Base-by-base conservation (phyloP, 1,140 invertebrate species). In the Magallana ariakensis region DNA sequence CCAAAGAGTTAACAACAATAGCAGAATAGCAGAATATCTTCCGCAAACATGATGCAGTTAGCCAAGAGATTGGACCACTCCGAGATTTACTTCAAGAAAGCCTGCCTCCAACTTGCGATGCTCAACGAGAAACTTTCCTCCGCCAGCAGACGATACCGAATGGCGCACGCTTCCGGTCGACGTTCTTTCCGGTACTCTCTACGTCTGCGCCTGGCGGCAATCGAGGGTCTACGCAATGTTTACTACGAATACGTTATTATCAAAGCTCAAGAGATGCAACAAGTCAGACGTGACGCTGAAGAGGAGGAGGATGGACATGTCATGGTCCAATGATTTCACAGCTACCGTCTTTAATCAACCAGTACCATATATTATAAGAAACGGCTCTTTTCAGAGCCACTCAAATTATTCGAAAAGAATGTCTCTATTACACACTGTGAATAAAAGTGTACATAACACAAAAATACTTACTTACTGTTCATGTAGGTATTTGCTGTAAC, bases 201-300 rank as follows among this genome's bases (percentile, higher is more conserved):
- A 10, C 80, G 90, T 11, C 80, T 90, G 13, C 54, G 88, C 16
- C 75, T 90, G 53, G 90, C 88, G 19, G 87, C 89, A 15, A 86
- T 90, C 0, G 90, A 90, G 26, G 90, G 88, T 5, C 55, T 90
- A 5, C 84, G 90, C n/a, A 89, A 89, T 60, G 86, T 89, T 85
- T 90, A 90, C 53, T 89, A 89, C 56, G 88, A 89, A 56, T 90
- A 89, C 66, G 90, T 88, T 22, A 86, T 87, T 22, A 86, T 85
- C 56, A 87, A 89, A 62, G 85, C 80, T 80, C 26, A 53, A 9
- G 22, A 75, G 66, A 46, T 75, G 66, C 66, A 26, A 26, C 66
- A 75, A 75, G 66, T 13, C 66, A 75, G 66, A 11, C 19, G 22
- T 22, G 66, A 75, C 11, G 22, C 66, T 11, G n/a, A 15, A 4